Base-by-base conservation (phyloP, 2,888 invertebrate species). In the Cylindroiulus punctatus region DNA sequence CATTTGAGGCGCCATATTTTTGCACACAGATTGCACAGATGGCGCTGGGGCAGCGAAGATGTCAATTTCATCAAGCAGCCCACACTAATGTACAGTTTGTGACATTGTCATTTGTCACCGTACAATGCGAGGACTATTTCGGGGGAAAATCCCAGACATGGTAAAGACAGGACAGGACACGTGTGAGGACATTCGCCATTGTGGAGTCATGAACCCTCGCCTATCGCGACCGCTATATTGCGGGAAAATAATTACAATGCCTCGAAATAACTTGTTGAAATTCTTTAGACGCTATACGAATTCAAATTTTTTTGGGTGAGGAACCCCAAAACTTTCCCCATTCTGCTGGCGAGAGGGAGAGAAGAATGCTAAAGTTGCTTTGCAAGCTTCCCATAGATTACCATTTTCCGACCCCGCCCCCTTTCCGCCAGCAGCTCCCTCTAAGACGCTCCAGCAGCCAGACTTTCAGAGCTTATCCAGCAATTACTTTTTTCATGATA, bases 161-260 rank as follows among this genome's bases (percentile, higher is more conserved):
- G 57, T 57, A 57, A 57, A 57, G n/a, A 57, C n/a, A 7, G 19
- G n/a, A 12, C 14, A 57, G 19, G 57, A 0, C 8, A 19, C 19
- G 57, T 57, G 57, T n/a, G 57, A 57, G 57, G n/a, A 57, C 17
- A 1, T 22, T 22, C 17, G 57, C 57, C 22, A 57, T n/a, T 57
- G 57, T 57, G 57, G n/a, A 57, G 57, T 47, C 57, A 19, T 17
- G 0, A 22, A 19, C n/a, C 57, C 57, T 22, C 57, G 57, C 57
- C 17, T 14, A 47, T 12, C 47, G 14, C 14, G 47, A 47, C 47
- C 17, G 47, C 17, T 47, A 4, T n/a, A 19, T 57, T 57, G 19
- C 57, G 5, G 57, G 57, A 57, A 57, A 57, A 57, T 57, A 57
- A 57, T 57, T 57, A 19, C 57, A 57, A 57, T 57, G 57, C 57